Evolutionary conservation across 2,888 invertebrate species (phyloP).

Genomic region (Corbicula japonica): DNA sequence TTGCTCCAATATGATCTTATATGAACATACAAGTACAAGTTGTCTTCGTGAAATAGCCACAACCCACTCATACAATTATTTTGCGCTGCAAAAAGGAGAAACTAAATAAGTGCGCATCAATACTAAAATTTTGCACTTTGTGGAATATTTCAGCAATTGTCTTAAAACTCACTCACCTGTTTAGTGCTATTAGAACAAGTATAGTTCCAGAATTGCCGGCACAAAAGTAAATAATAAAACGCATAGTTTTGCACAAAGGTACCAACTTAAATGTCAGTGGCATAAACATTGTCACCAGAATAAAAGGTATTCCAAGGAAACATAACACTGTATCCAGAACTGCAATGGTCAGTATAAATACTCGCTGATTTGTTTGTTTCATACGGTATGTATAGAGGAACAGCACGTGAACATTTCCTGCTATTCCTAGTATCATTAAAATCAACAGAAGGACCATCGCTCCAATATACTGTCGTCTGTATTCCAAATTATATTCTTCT

Average conservation of each 20-base stretch:
- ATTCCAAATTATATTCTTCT: no score
- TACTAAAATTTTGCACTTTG: background rate
- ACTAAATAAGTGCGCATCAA: no score
- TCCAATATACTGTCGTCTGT: slow-evolving; percentile 51
- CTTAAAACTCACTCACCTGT: slow-evolving; percentile 31
- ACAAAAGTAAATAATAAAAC: slow-evolving; percentile 59
- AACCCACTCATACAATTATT: no score
- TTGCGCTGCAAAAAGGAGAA: no score
- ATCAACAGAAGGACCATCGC: slow-evolving; percentile 44
- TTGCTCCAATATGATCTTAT: no score
- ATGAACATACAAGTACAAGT: no score
- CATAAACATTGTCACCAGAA: slow-evolving; percentile 36
- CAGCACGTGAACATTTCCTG: slow-evolving; percentile 63
- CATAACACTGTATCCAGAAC: slow-evolving; percentile 56
- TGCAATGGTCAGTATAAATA: slow-evolving; percentile 52
- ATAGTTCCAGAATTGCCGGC: slow-evolving; percentile 32
- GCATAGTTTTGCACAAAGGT: slow-evolving; percentile 49
- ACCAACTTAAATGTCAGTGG: slow-evolving; percentile 37
- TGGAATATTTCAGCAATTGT: background rate
- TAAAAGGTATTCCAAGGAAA: slow-evolving; percentile 51
- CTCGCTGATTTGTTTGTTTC: slow-evolving; percentile 48
- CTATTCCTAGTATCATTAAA: slow-evolving; percentile 48
- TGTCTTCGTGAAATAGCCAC: no score
- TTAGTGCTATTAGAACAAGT: slow-evolving; percentile 57
- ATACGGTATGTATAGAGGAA: slow-evolving; percentile 44